Evolutionary conservation across 1,140 invertebrate genomes (phyloP), one percentile per base, ranked within the genome.

Genomic region (Drosophila ohnishii): DNA sequence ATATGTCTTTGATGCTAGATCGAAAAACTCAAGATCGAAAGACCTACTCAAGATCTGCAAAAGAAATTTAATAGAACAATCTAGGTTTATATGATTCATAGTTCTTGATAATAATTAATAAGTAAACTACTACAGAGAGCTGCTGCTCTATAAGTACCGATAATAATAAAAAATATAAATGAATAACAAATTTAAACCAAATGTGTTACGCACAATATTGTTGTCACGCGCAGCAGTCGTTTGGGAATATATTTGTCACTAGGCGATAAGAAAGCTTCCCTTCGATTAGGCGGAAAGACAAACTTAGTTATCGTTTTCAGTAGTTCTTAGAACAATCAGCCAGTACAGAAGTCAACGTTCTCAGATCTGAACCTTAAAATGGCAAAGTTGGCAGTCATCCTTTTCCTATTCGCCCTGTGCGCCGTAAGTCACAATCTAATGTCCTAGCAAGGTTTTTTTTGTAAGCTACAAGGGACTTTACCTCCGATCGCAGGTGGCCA

Each of bases 1-100:
- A 44, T 67, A 55, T 75, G 37, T 34, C 56, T 25, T 34, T 8
- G 16, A 30, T 56, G 45, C 30, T 47, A 30, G n/a, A 51, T 69
- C 32, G 30, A 22, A 14, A 5, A 48, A 19, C 9, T 50, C 8
- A 3, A 60, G 13, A 32, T 25, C 11, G 11, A 11, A 30, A 25
- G 1, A 5, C 9, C 16, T n/a, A 9, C 9, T 9, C 6, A 6
- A 13, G 25, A n/a, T 28, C 4, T 34, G 30, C n/a, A n/a, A n/a
- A n/a, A n/a, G n/a, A n/a, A n/a, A 40, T 16, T 16, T 9, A 9
- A 16, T n/a, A 8, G 39, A 3, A 9, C 2, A 9, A 5, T 16
- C 39, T 9, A 16, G 39, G 6, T 39, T n/a, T 3, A n/a, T 1
- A 10, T 34, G 9, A 34, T 11, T 34, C 32, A 10, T 34, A 6